These are phyloP conservation scores for Caenorhabditis latens DNA, from an alignment of 1,140 invertebrate genomes.

Conservation along the genomic window DNA sequence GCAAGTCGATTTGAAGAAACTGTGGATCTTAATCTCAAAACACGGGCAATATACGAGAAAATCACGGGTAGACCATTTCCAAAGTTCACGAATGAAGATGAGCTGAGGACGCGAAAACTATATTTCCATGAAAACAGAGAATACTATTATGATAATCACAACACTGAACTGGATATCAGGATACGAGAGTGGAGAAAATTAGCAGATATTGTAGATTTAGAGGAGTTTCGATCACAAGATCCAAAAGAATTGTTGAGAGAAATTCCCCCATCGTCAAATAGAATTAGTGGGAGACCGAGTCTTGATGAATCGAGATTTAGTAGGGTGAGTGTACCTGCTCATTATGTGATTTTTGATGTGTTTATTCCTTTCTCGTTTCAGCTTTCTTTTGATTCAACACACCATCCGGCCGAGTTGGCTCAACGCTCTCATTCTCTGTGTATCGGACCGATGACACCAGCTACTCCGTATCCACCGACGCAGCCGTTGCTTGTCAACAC, in stretches of 20 bases:
- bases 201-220: background rate
- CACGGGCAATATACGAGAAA: conserved; percentile 12
- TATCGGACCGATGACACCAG: conserved; percentile 14
- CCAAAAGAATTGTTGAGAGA: conserved; percentile 5
- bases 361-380: background rate
- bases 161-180: background rate
- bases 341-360: background rate
- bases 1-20: background rate
- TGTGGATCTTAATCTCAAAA: background rate
- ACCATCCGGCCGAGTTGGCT: conserved; percentile 11
- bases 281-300: conserved; percentile 9
- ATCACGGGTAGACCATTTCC: conserved; percentile 47
- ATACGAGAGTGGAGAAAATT: conserved; percentile 10
- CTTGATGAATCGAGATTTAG: conserved; percentile 16
- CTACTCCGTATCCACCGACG: background rate
- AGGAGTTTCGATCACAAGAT: background rate
- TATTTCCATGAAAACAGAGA: background rate
- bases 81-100: background rate
- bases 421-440: conserved; percentile 12
- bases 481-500: conserved; percentile 18
- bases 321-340: background rate
- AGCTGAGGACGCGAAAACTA: background rate
- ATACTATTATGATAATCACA: background rate
- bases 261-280: background rate
- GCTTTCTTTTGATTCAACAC: conserved; percentile 4